These are phyloP conservation scores for Xenopus borealis DNA, from an alignment of 2,113 vertebrate genomes.

Conservation along the genomic window DNA sequence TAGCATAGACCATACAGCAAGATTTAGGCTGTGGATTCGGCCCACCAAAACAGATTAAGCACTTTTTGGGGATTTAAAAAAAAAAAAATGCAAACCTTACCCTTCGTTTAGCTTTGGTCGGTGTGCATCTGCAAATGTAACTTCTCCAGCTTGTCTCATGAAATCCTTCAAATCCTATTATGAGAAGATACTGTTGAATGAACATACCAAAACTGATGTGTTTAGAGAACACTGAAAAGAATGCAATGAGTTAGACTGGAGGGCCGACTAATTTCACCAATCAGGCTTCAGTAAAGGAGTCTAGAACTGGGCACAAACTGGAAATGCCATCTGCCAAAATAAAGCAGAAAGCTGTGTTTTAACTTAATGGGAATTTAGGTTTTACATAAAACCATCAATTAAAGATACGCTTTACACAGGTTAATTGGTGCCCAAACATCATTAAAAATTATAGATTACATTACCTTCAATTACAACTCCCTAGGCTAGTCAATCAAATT, in stretches of 20 bases:
- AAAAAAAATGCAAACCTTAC: slow-evolving; percentile 55
- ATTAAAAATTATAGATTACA: slow-evolving; percentile 81
- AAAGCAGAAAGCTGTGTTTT: slow-evolving; percentile 41
- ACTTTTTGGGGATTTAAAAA: too few species aligned
- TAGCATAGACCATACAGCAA: too few species aligned
- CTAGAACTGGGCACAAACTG: slow-evolving; percentile 67
- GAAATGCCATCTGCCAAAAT: slow-evolving; percentile 63
- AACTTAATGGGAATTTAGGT: too few species aligned
- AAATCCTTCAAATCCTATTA: slow-evolving; percentile 98
- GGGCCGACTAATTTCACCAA: slow-evolving; percentile 65
- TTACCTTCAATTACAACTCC: slow-evolving; percentile 82
- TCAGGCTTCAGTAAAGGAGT: slow-evolving; percentile 63
- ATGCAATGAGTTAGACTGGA: slow-evolving; percentile 51
- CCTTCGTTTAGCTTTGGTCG: slow-evolving; percentile 94
- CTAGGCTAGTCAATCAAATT: slow-evolving; percentile 83
- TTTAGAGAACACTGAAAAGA: slow-evolving; percentile 40
- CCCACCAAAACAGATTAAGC: too few species aligned
- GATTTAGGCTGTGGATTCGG: too few species aligned
- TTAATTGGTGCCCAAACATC: slow-evolving; percentile 76
- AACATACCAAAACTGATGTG: slow-evolving; percentile 24
- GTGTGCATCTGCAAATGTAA: slow-evolving; percentile 96
- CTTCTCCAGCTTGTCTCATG: slow-evolving; percentile 98
- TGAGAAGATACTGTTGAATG: slow-evolving; percentile 65
- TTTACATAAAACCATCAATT: background rate
- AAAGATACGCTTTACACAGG: slow-evolving; percentile 52